Evolutionary conservation across 2,888 invertebrate genomes (phyloP), one percentile per base, ranked within the genome.

Genomic region (Lithophane leautieri): DNA sequence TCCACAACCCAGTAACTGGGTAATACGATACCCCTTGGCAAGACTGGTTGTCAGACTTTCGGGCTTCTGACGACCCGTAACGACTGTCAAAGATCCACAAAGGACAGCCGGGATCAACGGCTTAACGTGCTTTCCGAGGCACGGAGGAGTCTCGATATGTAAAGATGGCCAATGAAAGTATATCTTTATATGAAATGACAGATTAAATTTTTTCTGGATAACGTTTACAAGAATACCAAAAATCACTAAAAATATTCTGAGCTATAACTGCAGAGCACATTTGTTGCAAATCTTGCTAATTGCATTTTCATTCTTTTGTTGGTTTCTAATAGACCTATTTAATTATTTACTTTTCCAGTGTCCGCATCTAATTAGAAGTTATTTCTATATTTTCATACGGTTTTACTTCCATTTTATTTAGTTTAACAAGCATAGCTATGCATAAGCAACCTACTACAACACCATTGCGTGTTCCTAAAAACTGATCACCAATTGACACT

Each of bases 401-500:
- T 42, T 16, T 62, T 40, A n/a, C 16, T 62, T 42, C 28, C 11
- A 25, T 56, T 71, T 52, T 14, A 25, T 68, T 70, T 56, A 14
- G 40, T 76, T 71, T 61, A 62, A 63, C 9, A 61, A 73, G 16
- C 62, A 54, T 65, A 66, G 22, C n/a, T 54, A 47, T 22, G n/a
- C 42, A 56, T 69, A 82, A 71, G 74, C 69, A 22, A 67, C 3
- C n/a, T 8, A 50, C 61, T 34, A 50, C 42, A 50, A 44, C 42
- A 54, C 50, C 44, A 40, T 71, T 61, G 77, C 79, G 70, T 66
- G 61, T 73, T 75, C 50, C 28, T 47, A n/a, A 77, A 70, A 75
- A 61, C 61, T 81, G 71, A 84, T 78, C 70, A 71, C 73, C 72
- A 79, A 79, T 77, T 73, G 78, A 79, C 82, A 79, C 50, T 79